Conservation (phyloP, 2,888 invertebrate species). For the Archips xylosteana region DNA sequence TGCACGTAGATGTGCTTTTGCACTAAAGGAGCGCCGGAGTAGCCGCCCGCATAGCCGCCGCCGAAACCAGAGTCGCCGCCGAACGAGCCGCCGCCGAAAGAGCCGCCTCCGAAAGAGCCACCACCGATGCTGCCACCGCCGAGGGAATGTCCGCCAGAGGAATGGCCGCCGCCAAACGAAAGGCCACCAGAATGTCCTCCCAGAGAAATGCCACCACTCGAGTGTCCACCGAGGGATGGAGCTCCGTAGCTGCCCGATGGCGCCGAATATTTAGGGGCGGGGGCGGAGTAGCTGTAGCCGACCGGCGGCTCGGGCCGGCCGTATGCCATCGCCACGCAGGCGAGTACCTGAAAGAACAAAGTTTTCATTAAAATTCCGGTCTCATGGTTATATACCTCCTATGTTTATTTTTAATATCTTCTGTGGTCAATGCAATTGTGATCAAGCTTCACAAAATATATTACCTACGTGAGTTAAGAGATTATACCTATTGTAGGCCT, state of each 20-base stretch:
- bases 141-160: constrained; percentile 44
- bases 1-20: constrained; percentile 96
- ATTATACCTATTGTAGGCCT: too few relatives aligned
- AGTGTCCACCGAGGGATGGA: constrained; percentile 55
- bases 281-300: constrained; percentile 80
- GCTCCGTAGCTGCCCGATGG: constrained; percentile 65
- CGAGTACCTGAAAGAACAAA: constrained; percentile 67
- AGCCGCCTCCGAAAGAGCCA: constrained; percentile 50
- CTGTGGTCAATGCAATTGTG: neutral
- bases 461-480: neutral
- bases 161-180: constrained; percentile 48
- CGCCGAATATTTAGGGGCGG: constrained; percentile 60
- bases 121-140: constrained; percentile 51
- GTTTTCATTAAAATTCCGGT: neutral
- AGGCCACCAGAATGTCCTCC: constrained; percentile 55
- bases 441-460: neutral
- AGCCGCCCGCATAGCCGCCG: constrained; percentile 77
- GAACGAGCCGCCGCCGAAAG: constrained; percentile 52
- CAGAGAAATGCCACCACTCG: constrained; percentile 50
- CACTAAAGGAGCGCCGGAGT: constrained; percentile 87
- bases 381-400: neutral
- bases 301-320: constrained; percentile 83
- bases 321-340: constrained; percentile 78
- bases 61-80: constrained; percentile 71
- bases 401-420: neutral